Conservation (phyloP, 2,888 invertebrate genomes). For the Apotomis capreana region DNA sequence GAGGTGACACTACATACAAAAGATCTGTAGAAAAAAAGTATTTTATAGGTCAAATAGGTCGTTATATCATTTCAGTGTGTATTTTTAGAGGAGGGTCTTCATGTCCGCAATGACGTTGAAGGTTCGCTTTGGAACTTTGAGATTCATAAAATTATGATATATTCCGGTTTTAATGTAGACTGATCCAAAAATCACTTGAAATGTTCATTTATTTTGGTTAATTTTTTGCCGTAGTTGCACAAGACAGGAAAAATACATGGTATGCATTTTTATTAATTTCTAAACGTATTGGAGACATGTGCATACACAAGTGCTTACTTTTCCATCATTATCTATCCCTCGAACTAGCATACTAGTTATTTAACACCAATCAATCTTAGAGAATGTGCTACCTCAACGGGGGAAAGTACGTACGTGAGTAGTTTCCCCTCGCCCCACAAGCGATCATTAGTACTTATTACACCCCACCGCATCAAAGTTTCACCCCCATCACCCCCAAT, state of each 20-base stretch:
- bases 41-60: not conserved
- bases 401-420: slow-evolving; percentile 8
- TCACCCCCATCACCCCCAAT: slow-evolving; percentile 25
- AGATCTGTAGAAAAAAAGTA: not conserved
- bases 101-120: too few species aligned
- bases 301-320: not conserved
- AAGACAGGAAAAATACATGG: too few species aligned
- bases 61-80: too few species aligned
- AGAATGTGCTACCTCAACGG: slow-evolving; percentile 24
- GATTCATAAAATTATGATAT: too few species aligned
- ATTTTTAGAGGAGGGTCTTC: too few species aligned
- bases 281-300: not conserved
- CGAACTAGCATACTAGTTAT: slow-evolving; percentile 22
- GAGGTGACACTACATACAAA: slow-evolving; percentile 8
- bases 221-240: too few species aligned
- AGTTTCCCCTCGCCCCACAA: slow-evolving; percentile 31
- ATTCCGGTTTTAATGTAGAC: too few species aligned
- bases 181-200: too few species aligned
- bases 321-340: slow-evolving; percentile 12
- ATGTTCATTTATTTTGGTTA: too few species aligned
- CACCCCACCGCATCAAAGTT: slow-evolving; percentile 41
- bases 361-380: slow-evolving; percentile 32
- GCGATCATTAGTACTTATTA: slow-evolving; percentile 43
- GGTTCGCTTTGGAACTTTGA: too few species aligned
- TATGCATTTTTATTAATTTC: not conserved